Conservation (phyloP, 1,140 invertebrate species). For the Brachionus asplanchnoidis region DNA sequence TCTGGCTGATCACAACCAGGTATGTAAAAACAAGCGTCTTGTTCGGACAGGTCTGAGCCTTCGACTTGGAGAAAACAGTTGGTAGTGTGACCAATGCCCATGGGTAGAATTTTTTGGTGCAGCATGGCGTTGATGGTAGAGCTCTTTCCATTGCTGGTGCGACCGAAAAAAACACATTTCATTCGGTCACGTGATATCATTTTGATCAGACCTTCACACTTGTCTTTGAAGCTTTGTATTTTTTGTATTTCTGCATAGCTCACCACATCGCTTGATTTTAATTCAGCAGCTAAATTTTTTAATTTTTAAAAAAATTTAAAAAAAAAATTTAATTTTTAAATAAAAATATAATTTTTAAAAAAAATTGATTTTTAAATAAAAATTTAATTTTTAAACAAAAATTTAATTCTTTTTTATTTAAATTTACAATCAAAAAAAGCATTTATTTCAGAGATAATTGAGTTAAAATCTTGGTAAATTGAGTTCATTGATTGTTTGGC, state of each 20-base stretch:
- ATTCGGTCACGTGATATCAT: slow-evolving; percentile 41
- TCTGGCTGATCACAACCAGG: neutral
- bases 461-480: neutral
- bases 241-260: slow-evolving; percentile 8
- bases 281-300: neutral
- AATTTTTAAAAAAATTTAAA: neutral
- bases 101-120: slow-evolving; percentile 89
- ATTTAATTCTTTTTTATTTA: too few species aligned
- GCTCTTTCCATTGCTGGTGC: slow-evolving; percentile 98
- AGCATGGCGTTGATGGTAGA: slow-evolving; percentile 99
- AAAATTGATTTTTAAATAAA: too few species aligned
- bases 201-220: slow-evolving; percentile 27
- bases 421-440: slow-evolving; percentile 21
- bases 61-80: slow-evolving; percentile 98
- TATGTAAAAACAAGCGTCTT: slow-evolving; percentile 27
- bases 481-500: slow-evolving; percentile 28
- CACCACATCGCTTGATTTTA: neutral
- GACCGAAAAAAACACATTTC: slow-evolving; percentile 42
- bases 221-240: slow-evolving; percentile 8
- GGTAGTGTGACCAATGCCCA: slow-evolving; percentile 97
- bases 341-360: too few species aligned
- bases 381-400: too few species aligned
- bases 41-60: slow-evolving; percentile 51
- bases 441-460: neutral
- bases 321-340: too few species aligned